Evolutionary conservation across 2,888 invertebrate genomes (phyloP), one percentile per base, ranked within the genome.

Genomic region (Hydrotaea diabolus): DNA sequence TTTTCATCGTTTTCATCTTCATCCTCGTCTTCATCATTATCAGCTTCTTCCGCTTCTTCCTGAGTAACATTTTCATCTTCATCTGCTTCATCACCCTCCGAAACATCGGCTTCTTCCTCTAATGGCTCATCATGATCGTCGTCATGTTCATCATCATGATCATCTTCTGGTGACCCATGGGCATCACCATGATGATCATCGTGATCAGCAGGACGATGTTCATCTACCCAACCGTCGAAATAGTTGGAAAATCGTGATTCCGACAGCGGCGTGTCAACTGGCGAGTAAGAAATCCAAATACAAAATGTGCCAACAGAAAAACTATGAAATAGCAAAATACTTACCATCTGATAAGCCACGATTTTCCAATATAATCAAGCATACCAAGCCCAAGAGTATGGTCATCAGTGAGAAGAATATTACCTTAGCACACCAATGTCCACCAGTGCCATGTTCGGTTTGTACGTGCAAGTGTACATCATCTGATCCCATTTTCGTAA

Each of bases 391-490:
- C 82, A 95, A 92, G 43, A 97, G 93, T 77, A 95, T 94, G 71
- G 95, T 95, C 87, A 97, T 93, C 31, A 97, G 92, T 0, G 95
- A 93, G 90, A 97, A 96, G 92, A 97, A 97, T 88, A 97, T 94
- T 78, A 97, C 93, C 93, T 96, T 96, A 46, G 97, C 96, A 92
- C 96, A 96, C 94, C 96, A 95, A 90, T 96, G 96, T 43, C 97
- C 97, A 59, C 96, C 96, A 17, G 96, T 96, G 62, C 95, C 95
- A 87, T 94, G 95, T 57, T 97, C 96, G 87, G 95, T 95, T 72
- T 96, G 94, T 26, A 96, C 94, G 90, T 97, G 97, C 89, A 97
- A 95, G 88, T 95, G 95, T 83, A 95, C 94, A 92, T 96, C 96
- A 75, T 96, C 96, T 87, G 93, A 94, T 39, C 94, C 91, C 91